Evolutionary conservation across 2,113 vertebrate species (phyloP).

Genomic region (Rana temporaria): DNA sequence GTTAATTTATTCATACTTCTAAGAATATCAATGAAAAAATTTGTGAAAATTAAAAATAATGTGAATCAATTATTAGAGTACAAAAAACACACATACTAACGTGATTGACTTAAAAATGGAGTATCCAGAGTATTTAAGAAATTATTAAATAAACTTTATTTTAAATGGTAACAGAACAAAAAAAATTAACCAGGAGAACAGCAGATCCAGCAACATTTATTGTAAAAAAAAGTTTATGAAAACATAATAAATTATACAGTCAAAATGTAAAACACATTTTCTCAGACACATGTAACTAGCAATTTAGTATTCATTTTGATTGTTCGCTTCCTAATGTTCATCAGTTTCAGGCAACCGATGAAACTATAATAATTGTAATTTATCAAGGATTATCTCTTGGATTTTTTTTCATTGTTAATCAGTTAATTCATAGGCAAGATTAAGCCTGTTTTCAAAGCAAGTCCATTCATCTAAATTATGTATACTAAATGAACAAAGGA

Average conservation of each 20-base stretch:
- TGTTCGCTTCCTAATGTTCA: neutral
- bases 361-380: neutral
- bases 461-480: neutral
- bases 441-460: neutral
- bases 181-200: neutral
- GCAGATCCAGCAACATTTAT: neutral
- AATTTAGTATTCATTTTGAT: neutral
- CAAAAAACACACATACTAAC: neutral
- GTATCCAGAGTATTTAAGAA: neutral
- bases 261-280: neutral
- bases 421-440: neutral
- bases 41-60: neutral
- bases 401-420: neutral
- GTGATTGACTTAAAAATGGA: too few relatives aligned
- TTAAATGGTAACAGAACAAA: neutral
- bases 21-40: conserved; percentile 1
- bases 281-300: neutral
- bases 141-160: neutral
- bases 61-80: conserved; percentile 20
- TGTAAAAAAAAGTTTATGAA: too few relatives aligned
- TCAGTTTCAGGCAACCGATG: conserved; percentile 11
- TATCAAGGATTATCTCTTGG: neutral
- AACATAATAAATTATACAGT: neutral
- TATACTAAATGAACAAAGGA: neutral
- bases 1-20: conserved; percentile 25